These are phyloP conservation scores for Pogonomyrmex californicus DNA, from an alignment of 1,140 invertebrate species.

Conservation along the genomic window DNA sequence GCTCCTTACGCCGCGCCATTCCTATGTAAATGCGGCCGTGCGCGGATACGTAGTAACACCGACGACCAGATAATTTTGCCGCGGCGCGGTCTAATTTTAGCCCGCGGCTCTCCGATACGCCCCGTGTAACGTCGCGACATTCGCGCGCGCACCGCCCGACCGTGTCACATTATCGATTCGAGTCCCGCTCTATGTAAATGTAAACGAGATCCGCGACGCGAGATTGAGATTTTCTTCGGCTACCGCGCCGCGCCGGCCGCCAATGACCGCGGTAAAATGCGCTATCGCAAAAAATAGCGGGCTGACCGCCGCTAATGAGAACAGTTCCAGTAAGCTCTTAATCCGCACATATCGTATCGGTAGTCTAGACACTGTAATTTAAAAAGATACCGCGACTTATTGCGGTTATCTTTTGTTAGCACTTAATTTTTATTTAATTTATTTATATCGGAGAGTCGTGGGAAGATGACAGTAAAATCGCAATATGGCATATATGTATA, in stretches of 20 bases:
- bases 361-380: background rate
- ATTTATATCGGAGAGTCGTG: background rate
- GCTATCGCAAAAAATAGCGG: background rate
- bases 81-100: slow-evolving; percentile 53
- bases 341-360: background rate
- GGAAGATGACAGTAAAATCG: background rate
- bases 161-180: slow-evolving; percentile 61
- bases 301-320: slow-evolving; percentile 21
- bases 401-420: background rate
- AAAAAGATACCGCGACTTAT: background rate
- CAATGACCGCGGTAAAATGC: slow-evolving; percentile 21
- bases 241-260: background rate
- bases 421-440: background rate
- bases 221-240: slow-evolving; percentile 40
- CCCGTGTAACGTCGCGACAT: slow-evolving; percentile 48
- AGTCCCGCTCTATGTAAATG: slow-evolving; percentile 55
- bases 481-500: no score
- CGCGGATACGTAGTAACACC: background rate
- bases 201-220: slow-evolving; percentile 55
- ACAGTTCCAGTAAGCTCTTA: background rate
- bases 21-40: slow-evolving; percentile 50
- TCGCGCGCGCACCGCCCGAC: slow-evolving; percentile 36
- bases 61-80: slow-evolving; percentile 51
- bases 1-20: slow-evolving; percentile 55
- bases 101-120: slow-evolving; percentile 29